Base-by-base conservation (phyloP, 2,888 invertebrate species). In the Pollenia labialis region DNA sequence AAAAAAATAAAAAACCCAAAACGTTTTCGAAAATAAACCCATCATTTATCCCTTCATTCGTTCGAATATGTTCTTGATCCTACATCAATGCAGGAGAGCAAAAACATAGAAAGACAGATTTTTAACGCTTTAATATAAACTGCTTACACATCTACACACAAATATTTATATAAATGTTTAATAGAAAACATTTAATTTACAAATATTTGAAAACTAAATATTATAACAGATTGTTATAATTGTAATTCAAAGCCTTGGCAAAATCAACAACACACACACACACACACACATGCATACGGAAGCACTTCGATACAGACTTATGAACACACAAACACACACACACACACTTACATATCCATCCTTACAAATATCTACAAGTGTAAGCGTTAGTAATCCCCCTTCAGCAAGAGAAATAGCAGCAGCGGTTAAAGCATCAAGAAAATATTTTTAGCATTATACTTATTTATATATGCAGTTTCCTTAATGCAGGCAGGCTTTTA, bases 141-240 rank as follows among this genome's bases (percentile, higher is more conserved):
- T 54, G 62, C 12, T 11, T 46, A 48, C 18, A 72, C 4, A 46
- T 44, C 23, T 9, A 52, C 18, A 23, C 11, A 54, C n/a, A 76
- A 18, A 76, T 64, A 52, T 48, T 3, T 48, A 18, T 12, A 9
- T 71, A 40, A 50, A 76, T 72, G 56, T 60, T 72, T 84, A 74
- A 77, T 66, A 23, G 50, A 46, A 80, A 66, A 84, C 40, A 84
- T 84, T 79, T 79, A 68, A 84, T 68, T 60, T 42, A 85, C 74
- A 60, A 80, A 80, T 80, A 80, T 85, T 80, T 74, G 54, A 62
- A 68, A 56, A 54, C 79, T 74, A 85, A 85, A 85, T 85, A 80
- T 84, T 84, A 60, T 60, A 66, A 79, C 72, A 74, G 72, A 79
- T 85, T 80, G 80, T 80, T 80, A 74, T 85, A 85, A 85, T 85